Percentiles rank a stretch among this genome's conserved stretches.
Evolutionary conservation across 2,113 vertebrate genomes (phyloP).

Genomic region (Callorhinus ursinus): DNA sequence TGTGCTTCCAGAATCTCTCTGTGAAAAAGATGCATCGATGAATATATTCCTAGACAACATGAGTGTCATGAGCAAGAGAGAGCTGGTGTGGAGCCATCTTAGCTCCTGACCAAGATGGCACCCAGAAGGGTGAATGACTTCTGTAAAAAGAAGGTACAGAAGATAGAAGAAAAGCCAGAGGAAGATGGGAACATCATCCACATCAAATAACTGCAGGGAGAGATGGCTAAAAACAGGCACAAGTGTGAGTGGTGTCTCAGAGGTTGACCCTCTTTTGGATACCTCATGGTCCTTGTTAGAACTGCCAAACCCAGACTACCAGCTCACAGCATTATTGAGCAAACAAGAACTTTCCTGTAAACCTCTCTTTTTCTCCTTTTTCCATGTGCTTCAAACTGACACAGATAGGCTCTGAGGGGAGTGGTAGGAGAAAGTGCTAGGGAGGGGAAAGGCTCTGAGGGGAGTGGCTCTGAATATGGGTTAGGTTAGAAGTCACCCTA

Average conservation of each 20-base stretch:
- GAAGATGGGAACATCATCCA: neutral
- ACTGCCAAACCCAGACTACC: neutral
- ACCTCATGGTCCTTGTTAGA: neutral
- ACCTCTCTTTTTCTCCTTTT: neutral
- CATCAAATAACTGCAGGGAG: neutral
- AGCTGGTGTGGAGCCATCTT: neutral
- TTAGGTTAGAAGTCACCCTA: too few relatives aligned
- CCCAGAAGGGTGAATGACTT: neutral
- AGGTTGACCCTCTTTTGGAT: neutral
- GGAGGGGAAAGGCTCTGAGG: too few relatives aligned
- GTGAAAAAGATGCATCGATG: neutral
- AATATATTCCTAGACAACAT: neutral
- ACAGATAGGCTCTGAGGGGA: neutral
- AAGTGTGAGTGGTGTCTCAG: neutral
- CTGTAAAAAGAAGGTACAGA: neutral
- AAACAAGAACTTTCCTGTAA: neutral
- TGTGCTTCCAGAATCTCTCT: neutral
- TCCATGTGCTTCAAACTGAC: accelerated
- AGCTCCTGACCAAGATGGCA: neutral
- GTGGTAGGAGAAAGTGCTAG: neutral
- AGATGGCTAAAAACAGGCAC: neutral
- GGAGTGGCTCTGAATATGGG: too few relatives aligned
- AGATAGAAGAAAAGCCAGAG: neutral
- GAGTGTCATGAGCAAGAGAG: neutral
- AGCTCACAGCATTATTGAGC: neutral